Evolutionary conservation across 1,140 invertebrate species (phyloP).

Genomic region (Plutomurus gul): DNA sequence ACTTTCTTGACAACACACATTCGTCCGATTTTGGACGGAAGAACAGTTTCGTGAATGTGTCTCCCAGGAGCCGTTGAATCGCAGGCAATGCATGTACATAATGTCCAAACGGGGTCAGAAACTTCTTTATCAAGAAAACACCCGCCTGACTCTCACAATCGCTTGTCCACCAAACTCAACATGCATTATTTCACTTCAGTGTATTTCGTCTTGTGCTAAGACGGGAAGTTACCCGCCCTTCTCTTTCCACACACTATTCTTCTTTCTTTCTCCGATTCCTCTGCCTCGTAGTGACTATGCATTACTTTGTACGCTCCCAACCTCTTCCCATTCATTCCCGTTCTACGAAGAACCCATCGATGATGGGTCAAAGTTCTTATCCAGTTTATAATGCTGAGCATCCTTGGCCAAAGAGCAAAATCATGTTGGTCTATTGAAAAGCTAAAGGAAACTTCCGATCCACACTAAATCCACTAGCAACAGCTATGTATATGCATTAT

Average conservation of each 20-base stretch:
- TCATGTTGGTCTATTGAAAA: slow-evolving; percentile 35
- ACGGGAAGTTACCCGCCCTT: too few species aligned
- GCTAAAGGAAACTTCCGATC: slow-evolving; percentile 34
- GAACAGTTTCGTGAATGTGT: slow-evolving; percentile 41
- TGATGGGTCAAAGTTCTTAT: slow-evolving; percentile 29
- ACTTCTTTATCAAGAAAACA: slow-evolving; percentile 38
- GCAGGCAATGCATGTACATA: neutral
- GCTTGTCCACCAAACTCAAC: slow-evolving; percentile 20
- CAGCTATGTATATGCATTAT: slow-evolving; percentile 1
- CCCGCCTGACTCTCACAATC: slow-evolving; percentile 25
- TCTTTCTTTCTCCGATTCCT: neutral
- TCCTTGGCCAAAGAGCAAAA: slow-evolving; percentile 41
- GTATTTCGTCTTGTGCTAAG: too few species aligned
- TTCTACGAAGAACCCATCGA: neutral
- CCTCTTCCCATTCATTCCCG: neutral
- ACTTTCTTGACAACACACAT: slow-evolving; percentile 25
- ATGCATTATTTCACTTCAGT: slow-evolving; percentile 22
- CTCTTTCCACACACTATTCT: too few species aligned
- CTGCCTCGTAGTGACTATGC: too few species aligned
- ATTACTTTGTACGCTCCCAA: neutral
- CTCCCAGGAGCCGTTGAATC: slow-evolving; percentile 36
- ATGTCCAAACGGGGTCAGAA: slow-evolving; percentile 43
- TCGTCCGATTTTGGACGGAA: slow-evolving; percentile 34
- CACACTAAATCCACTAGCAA: neutral
- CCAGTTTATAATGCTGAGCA: neutral